Evolutionary conservation across 2,888 invertebrate genomes (phyloP).

Genomic region (Rhagophthalmus giganteus): DNA sequence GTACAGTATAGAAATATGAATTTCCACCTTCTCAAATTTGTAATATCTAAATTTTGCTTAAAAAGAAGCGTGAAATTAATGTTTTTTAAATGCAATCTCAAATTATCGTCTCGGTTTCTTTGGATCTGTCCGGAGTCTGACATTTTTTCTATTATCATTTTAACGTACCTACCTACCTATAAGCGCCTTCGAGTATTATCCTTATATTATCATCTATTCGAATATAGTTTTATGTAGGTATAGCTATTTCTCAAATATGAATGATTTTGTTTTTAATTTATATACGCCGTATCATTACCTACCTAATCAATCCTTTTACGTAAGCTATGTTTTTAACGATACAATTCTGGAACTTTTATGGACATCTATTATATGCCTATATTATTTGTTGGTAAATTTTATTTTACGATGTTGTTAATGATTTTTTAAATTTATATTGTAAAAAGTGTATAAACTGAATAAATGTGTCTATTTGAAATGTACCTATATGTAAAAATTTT

Average conservation of each 20-base stretch:
- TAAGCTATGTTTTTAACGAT: too few relatives aligned
- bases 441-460: constrained; percentile 13
- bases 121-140: constrained; percentile 6
- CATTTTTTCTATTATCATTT: neutral
- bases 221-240: constrained; percentile 12
- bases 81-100: constrained; percentile 21
- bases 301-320: neutral
- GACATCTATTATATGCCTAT: neutral
- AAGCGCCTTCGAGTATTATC: constrained; percentile 5
- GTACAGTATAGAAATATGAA: too few relatives aligned
- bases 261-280: neutral
- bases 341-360: too few relatives aligned
- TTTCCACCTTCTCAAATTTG: too few relatives aligned
- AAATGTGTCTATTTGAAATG: constrained; percentile 20
- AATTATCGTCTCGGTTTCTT: constrained; percentile 9
- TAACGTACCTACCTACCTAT: neutral
- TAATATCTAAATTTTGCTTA: too few relatives aligned
- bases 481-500: constrained; percentile 29
- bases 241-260: too few relatives aligned
- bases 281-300: neutral
- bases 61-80: constrained; percentile 13
- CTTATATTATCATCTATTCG: constrained; percentile 2
- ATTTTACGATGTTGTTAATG: constrained; percentile 24
- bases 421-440: constrained; percentile 29
- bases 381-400: constrained; percentile 11